Conservation (phyloP, 2,113 vertebrate genomes). For the Nycticebus coucang region DNA sequence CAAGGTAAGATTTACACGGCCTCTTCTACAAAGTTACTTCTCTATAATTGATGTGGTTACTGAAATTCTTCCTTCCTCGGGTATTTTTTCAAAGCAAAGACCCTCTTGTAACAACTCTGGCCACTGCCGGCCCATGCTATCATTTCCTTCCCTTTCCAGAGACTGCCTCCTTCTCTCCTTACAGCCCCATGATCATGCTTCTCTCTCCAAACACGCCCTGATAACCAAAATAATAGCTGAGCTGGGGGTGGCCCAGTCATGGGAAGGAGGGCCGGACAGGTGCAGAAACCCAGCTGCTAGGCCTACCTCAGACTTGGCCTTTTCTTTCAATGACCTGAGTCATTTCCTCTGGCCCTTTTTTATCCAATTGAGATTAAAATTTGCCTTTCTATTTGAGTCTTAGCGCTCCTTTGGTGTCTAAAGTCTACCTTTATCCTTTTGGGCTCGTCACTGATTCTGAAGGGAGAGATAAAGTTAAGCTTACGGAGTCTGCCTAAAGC, state of each 20-base stretch:
- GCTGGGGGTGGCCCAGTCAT: not conserved
- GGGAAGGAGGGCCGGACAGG: constrained; percentile 64
- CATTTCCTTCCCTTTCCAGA: not conserved
- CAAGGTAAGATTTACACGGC: not conserved
- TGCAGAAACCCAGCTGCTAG: constrained; percentile 78
- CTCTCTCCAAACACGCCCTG: not conserved
- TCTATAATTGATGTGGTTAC: not conserved
- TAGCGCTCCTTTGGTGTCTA: constrained; percentile 68
- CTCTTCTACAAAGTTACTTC: not conserved
- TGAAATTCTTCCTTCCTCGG: not conserved
- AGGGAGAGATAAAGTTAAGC: constrained; percentile 73
- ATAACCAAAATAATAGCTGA: constrained; percentile 38
- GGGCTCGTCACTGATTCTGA: constrained; percentile 69
- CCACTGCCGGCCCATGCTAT: not conserved
- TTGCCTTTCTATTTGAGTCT: constrained; percentile 64
- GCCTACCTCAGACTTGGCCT: constrained; percentile 72
- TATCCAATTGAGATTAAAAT: constrained; percentile 77
- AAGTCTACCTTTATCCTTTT: constrained; percentile 73
- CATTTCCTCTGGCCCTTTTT: constrained; percentile 79
- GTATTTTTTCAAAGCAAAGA: not conserved
- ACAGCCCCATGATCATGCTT: not conserved
- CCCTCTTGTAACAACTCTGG: not conserved
- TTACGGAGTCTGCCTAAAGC: constrained; percentile 58
- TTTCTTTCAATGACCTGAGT: constrained; percentile 74
- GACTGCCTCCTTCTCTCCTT: not conserved